Base-by-base conservation (phyloP, 2,888 invertebrate genomes). In the Macrophya alboannulata region DNA sequence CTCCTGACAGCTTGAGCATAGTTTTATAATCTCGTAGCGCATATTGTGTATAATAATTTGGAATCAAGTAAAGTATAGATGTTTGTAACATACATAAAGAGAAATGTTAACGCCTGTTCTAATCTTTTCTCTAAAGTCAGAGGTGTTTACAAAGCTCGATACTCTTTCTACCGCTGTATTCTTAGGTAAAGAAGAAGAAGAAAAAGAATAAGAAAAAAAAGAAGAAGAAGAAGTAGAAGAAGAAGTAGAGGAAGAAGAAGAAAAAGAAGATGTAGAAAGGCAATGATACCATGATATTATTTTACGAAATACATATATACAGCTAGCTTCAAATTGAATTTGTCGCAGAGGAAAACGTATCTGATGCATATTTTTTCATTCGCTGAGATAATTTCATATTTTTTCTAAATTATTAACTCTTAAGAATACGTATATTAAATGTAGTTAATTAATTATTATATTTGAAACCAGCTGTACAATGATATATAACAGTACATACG, bases 361-460 rank as follows among this genome's bases (percentile, higher is more conserved):
- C 43, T 37, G n/a, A 71, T 71, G 48, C 65, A 83, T 83, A 83
- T 83, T 83, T 68, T 83, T 65, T 83, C 43, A 83, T 68, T 83
- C 15, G n/a, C 51, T 68, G 68, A 83, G 21, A 48, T 25, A 71
- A 48, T 83, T 83, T 83, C 68, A 83, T 83, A 71, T 48, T 83
- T 83, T 83, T 83, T 83, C 68, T 83, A 83, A 71, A 83, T 68
- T 68, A 83, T 83, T 68, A 68, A 45, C 10, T 74, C 21, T n/a
- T 62, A 81, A 81, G 83, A 68, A 71, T 83, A 83, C 37, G 83
- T 83, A 83, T 83, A 40, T 81, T 74, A 74, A 79, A 83, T 83
- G 68, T 83, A 83, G 83, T 65, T 83, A 43, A 68, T 83, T 68
- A 79, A 31, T 45, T 45, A 68, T 37, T 68, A 83, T 83, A 83